Evolutionary conservation across 1,140 invertebrate genomes (phyloP).

Genomic region (Archivesica marissinica): DNA sequence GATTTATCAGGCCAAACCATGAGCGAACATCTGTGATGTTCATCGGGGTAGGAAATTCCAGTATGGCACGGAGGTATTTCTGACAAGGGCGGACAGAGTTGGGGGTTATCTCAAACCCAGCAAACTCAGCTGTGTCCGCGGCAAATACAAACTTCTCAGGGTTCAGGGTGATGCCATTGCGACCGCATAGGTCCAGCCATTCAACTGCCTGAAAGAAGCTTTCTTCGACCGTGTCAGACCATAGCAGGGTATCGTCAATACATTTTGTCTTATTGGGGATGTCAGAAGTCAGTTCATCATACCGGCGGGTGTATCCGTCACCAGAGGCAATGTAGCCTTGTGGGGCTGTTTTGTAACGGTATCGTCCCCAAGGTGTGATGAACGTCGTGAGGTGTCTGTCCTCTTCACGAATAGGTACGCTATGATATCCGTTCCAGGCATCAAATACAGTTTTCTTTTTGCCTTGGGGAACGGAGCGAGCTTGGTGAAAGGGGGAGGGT

Average conservation of each 20-base stretch:
- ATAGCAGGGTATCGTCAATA: constrained; percentile 68
- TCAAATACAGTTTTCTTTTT: constrained; percentile 58
- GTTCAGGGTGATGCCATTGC: constrained; percentile 75
- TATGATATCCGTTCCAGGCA: constrained; percentile 66
- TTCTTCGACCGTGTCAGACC: constrained; percentile 59
- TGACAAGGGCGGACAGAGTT: constrained; percentile 54
- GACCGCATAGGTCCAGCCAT: constrained; percentile 68
- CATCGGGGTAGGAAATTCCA: constrained; percentile 61
- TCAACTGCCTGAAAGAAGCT: constrained; percentile 56
- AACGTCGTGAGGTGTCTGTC: constrained; percentile 65
- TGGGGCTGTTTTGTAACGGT: constrained; percentile 50
- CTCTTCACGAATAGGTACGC: constrained; percentile 37
- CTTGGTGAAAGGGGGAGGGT: constrained; percentile 49
- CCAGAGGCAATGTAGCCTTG: constrained; percentile 65
- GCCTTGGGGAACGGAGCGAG: constrained; percentile 41
- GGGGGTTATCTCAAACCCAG: constrained; percentile 68
- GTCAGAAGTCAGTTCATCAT: constrained; percentile 20
- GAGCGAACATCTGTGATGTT: constrained; percentile 67
- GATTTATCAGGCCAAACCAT: constrained; percentile 65
- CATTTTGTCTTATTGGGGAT: constrained; percentile 69
- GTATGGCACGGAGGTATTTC: constrained; percentile 56
- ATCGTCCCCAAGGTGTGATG: constrained; percentile 66
- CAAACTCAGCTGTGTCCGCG: constrained; percentile 66
- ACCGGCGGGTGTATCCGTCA: constrained; percentile 67
- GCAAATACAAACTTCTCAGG: constrained; percentile 72